Evolutionary conservation across 2,888 invertebrate genomes (phyloP), one percentile per base, ranked within the genome.

Genomic region (Odontomyia ornata): DNA sequence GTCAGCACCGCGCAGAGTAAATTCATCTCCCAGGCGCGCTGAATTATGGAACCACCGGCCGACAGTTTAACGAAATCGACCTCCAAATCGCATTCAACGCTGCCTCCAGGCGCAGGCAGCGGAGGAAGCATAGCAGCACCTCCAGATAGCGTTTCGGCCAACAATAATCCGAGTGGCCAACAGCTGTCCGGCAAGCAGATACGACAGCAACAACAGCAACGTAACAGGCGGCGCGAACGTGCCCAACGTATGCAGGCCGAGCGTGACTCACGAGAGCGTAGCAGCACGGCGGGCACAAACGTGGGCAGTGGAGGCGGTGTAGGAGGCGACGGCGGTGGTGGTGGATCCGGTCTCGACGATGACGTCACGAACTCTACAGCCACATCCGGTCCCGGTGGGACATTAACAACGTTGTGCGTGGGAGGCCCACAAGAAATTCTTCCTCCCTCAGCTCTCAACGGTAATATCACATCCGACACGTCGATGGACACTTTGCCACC

Each of bases 241-340:
- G 95, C 95, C 86, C 95, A 95, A 91, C 94, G 95, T 89, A 93
- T 95, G 92, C 93, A 94, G 89, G 93, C 93, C 87, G 93, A 93
- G 89, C 91, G 93, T 88, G 92, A 93, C 89, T 90, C 90, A 88
- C 89, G 91, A 62, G 80, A 79, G 52, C 69, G 90, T 87, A 89
- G 91, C 75, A 78, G 76, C 77, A 85, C 81, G 80, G 85, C 86
- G 77, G 92, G 92, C 89, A 92, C 91, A 76, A 77, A 76, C 85
- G 81, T 80, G 84, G 85, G 76, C 91, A 92, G 89, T 92, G 18
- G 11, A 13, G 77, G 73, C 76, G 85, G 81, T 80, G 85, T 86
- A 72, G 92, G 92, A 89, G 92, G 91, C 89, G 92, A 92, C 88
- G 92, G 92, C 88, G 93, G 91, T 86, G 93, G 92, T 18, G 92